These are phyloP conservation scores for Apistogramma diplotaenia DNA, from an alignment of 2,113 vertebrate genomes.

Conservation along the genomic window DNA sequence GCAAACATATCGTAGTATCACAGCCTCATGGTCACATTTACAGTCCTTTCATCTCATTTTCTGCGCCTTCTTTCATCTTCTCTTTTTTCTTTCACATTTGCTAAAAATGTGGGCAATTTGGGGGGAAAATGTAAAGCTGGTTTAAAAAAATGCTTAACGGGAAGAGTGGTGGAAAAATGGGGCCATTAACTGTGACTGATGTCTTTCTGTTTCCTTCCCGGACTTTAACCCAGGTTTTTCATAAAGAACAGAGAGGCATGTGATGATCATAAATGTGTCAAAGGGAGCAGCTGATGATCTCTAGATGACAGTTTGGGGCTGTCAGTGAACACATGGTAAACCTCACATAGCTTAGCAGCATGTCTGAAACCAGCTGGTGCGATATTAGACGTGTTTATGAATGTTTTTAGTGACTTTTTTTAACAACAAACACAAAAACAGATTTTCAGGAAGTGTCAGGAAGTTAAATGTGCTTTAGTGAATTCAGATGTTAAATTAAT, in stretches of 20 bases:
- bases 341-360: neutral
- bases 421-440: neutral
- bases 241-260: neutral
- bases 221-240: neutral
- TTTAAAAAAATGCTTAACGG: neutral
- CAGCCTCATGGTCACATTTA: conserved; percentile 1
- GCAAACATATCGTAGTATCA: conserved; percentile 9
- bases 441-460: neutral
- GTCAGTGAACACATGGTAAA: neutral
- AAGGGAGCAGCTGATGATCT: too few relatives aligned
- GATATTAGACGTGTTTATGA: neutral
- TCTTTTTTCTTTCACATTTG: neutral
- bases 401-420: neutral
- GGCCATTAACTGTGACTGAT: neutral
- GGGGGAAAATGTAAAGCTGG: neutral
- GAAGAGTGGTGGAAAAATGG: neutral
- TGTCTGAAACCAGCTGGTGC: neutral
- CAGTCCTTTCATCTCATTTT: conserved; percentile 29
- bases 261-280: neutral
- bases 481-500: neutral
- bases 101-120: neutral
- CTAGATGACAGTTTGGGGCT: too few relatives aligned
- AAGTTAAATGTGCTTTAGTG: neutral
- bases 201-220: neutral
- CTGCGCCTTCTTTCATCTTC: neutral